Conservation (phyloP, 2,113 vertebrate species). For the Thinocorus orbignyianus region DNA sequence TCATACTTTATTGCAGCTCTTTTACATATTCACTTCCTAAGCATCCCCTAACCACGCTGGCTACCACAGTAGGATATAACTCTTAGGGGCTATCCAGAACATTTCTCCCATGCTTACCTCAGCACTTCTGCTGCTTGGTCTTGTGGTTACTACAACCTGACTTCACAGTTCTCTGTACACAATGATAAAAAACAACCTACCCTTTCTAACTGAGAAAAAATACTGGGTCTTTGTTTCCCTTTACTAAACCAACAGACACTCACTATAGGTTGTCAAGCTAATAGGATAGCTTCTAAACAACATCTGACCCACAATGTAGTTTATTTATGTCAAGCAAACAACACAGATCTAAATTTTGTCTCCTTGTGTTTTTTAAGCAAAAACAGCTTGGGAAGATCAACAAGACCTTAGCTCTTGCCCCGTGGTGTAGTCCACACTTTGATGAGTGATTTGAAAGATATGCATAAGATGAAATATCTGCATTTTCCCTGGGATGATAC, state of each 20-base stretch:
- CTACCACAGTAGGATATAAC: background rate
- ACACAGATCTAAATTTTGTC: background rate
- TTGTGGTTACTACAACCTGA: background rate
- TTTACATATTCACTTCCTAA: constrained; percentile 21
- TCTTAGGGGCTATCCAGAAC: background rate
- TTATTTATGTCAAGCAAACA: background rate
- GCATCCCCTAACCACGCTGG: background rate
- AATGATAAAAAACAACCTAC: background rate
- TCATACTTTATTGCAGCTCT: background rate
- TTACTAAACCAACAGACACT: background rate
- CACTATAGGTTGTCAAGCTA: background rate
- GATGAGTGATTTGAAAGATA: background rate
- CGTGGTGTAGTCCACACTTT: background rate
- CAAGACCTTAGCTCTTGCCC: background rate
- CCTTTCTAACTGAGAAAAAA: background rate
- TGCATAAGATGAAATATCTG: background rate
- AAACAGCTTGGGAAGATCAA: background rate
- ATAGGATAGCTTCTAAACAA: background rate
- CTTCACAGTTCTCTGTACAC: background rate
- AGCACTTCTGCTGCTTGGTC: background rate
- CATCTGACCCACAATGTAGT: background rate
- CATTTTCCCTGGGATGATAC: background rate
- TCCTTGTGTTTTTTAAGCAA: background rate
- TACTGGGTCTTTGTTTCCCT: background rate
- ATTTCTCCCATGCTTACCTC: background rate